These are phyloP conservation scores for Ciconia boyciana DNA, from an alignment of 2,113 vertebrate genomes.

Conservation along the genomic window DNA sequence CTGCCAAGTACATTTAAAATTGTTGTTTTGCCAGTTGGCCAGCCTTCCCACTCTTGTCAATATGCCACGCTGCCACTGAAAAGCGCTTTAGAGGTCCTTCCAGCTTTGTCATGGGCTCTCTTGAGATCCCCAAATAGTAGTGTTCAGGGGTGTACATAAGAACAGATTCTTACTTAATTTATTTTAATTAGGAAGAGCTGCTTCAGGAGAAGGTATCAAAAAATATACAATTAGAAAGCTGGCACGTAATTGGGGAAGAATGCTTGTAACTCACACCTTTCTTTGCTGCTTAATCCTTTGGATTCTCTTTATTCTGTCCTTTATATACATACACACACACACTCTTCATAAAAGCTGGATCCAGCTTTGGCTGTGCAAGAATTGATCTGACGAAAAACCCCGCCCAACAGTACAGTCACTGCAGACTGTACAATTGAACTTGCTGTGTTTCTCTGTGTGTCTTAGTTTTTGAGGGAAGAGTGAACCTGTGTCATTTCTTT, in stretches of 20 bases:
- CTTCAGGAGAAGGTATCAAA: background rate
- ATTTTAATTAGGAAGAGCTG: background rate
- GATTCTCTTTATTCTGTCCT: background rate
- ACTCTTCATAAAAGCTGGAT: background rate
- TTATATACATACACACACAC: background rate
- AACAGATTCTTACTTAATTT: background rate
- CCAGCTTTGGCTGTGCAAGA: background rate
- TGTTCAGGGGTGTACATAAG: background rate
- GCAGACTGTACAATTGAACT: background rate
- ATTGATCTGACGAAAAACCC: background rate
- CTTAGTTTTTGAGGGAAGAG: background rate
- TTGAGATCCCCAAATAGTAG: background rate
- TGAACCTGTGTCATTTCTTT: background rate
- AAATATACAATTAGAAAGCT: background rate
- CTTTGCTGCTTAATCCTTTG: background rate
- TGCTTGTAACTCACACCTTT: background rate
- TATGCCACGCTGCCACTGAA: background rate
- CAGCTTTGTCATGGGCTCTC: background rate
- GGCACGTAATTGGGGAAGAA: background rate
- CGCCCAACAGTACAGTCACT: no score
- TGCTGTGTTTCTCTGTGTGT: rapidly evolving
- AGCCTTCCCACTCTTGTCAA: background rate
- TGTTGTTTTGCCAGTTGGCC: background rate
- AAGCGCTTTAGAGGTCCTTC: background rate
- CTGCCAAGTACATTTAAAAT: background rate